phyloP scores from a whole-genome alignment of 2,797 vertebrate genomes.

The Neostethus bicornis region DNA sequence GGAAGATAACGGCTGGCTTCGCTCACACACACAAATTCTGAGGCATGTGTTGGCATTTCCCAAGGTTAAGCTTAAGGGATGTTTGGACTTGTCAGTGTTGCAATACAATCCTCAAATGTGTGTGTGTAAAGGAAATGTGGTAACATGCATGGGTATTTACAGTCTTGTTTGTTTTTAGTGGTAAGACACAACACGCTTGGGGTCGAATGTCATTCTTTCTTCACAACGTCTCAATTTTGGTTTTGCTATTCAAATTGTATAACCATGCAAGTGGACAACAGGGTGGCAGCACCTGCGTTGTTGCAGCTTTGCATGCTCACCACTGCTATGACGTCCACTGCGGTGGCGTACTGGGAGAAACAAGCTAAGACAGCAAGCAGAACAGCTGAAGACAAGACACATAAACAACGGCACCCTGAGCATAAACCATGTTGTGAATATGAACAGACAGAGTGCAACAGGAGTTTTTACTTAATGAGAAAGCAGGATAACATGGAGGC shows the following conservation, averaged over 20 bases:
- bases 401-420: conserved; percentile 61
- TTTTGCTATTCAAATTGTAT: not conserved
- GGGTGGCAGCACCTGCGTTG: conserved; percentile 50
- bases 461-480: conserved; percentile 22
- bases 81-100: conserved; percentile 75
- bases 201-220: conserved; percentile 9
- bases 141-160: conserved; percentile 17
- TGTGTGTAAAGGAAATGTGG: conserved; percentile 4
- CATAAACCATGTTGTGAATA: conserved; percentile 52
- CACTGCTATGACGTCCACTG: conserved; percentile 24
- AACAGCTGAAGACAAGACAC: conserved; percentile 68
- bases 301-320: conserved; percentile 32
- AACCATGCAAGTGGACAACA: conserved; percentile 20
- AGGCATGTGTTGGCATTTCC: conserved; percentile 71
- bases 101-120: conserved; percentile 32
- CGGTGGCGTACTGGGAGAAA: conserved; percentile 44
- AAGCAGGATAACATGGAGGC: conserved; percentile 37
- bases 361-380: conserved; percentile 65
- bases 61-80: conserved; percentile 67
- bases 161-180: conserved; percentile 19
- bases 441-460: conserved; percentile 27
- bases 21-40: conserved; percentile 26
- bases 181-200: conserved; percentile 44
- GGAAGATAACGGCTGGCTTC: conserved; percentile 69
- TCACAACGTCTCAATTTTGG: conserved; percentile 2